phyloP scores from a whole-genome alignment of 2,113 vertebrate genomes.

The Marcusenius ussheri region DNA sequence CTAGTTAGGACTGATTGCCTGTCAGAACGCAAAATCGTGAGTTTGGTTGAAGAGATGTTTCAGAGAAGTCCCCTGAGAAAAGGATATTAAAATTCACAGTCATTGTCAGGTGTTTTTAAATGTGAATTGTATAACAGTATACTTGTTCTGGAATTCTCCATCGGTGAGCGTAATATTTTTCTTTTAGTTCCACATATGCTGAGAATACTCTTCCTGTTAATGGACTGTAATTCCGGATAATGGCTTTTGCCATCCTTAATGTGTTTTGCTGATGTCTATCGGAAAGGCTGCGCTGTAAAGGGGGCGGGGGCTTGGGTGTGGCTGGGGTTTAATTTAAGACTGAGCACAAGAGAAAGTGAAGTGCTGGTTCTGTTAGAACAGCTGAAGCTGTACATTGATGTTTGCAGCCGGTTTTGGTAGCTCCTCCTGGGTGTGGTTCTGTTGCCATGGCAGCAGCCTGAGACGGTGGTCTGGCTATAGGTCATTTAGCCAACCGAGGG shows the following conservation, averaged over 20 bases:
- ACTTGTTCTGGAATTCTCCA: not conserved
- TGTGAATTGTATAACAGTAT: not conserved
- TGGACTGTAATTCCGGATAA: not conserved
- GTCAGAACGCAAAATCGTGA: not conserved
- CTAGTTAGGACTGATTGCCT: not conserved
- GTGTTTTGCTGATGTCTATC: not conserved
- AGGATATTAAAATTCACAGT: not conserved
- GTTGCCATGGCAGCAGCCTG: not conserved
- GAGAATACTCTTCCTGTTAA: not conserved
- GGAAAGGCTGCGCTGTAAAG: not conserved
- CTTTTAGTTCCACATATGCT: not conserved
- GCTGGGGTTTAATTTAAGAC: not conserved
- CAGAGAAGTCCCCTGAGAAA: not conserved
- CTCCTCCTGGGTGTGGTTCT: not conserved
- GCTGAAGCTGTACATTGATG: not conserved
- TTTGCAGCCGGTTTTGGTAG: not conserved
- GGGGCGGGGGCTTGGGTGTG: not conserved
- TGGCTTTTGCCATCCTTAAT: not conserved
- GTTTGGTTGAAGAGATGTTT: not conserved
- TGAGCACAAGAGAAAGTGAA: not conserved
- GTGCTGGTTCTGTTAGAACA: not conserved
- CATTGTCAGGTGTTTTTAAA: not conserved
- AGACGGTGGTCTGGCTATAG: not conserved
- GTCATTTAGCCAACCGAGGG: not conserved
- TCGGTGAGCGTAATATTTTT: not conserved